These are phyloP conservation scores for Salmo trutta DNA, from an alignment of 2,797 vertebrate genomes.

Conservation along the genomic window DNA sequence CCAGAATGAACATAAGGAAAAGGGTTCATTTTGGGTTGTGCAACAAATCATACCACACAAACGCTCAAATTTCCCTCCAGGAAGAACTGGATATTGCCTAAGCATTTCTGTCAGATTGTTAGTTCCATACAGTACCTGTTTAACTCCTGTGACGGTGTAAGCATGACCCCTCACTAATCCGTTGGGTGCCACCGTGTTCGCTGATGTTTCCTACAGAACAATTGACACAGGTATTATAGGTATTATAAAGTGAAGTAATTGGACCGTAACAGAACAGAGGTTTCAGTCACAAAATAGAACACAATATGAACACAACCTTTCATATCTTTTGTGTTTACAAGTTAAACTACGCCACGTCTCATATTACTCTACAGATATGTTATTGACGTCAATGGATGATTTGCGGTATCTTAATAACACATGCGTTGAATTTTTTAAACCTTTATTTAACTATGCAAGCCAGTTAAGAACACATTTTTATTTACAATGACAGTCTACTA, in stretches of 20 bases:
- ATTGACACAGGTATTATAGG: background rate
- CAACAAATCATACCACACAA: background rate
- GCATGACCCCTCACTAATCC: conserved; percentile 72
- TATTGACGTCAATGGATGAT: too few species aligned
- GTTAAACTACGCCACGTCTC: background rate
- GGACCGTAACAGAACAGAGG: background rate
- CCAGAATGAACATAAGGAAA: background rate
- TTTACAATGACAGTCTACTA: too few species aligned
- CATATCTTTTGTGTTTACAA: background rate
- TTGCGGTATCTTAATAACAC: too few species aligned
- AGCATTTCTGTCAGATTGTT: background rate
- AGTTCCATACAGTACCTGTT: conserved; percentile 50
- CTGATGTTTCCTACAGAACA: conserved; percentile 52
- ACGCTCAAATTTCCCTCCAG: background rate
- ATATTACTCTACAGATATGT: too few species aligned
- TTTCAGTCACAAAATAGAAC: background rate
- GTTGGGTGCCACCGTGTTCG: conserved; percentile 42
- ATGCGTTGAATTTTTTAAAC: too few species aligned
- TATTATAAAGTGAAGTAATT: background rate
- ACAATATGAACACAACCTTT: background rate
- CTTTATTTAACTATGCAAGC: too few species aligned
- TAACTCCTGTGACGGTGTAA: conserved; percentile 72
- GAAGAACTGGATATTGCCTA: background rate
- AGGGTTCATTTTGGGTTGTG: background rate
- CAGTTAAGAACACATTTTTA: too few species aligned